Conservation (phyloP, 2,797 vertebrate species). For the Cossypha caffra region DNA sequence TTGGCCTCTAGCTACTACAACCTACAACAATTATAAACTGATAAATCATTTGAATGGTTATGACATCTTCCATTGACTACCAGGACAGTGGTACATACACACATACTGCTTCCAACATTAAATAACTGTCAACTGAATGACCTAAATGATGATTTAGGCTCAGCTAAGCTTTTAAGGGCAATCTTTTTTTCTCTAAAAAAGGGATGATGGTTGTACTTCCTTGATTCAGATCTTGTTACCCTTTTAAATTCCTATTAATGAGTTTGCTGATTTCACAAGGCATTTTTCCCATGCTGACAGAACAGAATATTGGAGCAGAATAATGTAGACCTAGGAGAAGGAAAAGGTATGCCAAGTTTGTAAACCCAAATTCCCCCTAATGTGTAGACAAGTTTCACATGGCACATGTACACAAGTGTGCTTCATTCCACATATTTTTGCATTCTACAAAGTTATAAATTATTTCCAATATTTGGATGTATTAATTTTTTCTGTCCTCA, state of each 20-base stretch:
- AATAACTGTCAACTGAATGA: slow-evolving; percentile 42
- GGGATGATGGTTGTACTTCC: neutral
- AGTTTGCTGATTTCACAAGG: slow-evolving; percentile 10
- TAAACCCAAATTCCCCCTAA: neutral
- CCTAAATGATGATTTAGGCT: slow-evolving; percentile 45
- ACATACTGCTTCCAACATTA: slow-evolving; percentile 31
- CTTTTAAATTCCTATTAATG: neutral
- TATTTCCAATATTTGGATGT: neutral
- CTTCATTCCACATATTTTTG: neutral
- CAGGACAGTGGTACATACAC: slow-evolving; percentile 35
- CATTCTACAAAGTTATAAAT: neutral
- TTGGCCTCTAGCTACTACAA: slow-evolving; percentile 17
- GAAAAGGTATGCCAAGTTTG: neutral
- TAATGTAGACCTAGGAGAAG: neutral
- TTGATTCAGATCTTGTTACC: neutral
- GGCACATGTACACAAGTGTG: neutral
- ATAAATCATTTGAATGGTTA: slow-evolving; percentile 57
- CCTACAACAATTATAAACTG: slow-evolving; percentile 40
- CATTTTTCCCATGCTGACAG: neutral
- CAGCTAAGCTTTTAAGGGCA: slow-evolving; percentile 27
- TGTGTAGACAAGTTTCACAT: neutral
- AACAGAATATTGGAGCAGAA: neutral
- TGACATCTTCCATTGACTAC: slow-evolving; percentile 54
- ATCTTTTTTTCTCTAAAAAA: neutral
- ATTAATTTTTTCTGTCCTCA: neutral